phyloP scores from a whole-genome alignment of 2,888 invertebrate species.

The Antitype chi region DNA sequence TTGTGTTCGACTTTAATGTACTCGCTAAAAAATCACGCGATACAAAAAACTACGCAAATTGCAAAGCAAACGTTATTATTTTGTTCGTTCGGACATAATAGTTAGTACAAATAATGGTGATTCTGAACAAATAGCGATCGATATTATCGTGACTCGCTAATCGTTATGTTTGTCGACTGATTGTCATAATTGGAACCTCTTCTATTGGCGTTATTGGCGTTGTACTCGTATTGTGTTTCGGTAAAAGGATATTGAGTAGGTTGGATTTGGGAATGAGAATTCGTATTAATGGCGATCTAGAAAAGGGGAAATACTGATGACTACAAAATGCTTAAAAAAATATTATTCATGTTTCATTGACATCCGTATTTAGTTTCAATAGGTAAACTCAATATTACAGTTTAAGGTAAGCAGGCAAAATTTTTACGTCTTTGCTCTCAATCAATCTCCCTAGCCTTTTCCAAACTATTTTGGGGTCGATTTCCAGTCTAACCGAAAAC shows the following conservation, averaged over 20 bases:
- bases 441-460: too few relatives aligned
- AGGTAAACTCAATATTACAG: neutral
- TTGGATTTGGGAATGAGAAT: constrained; percentile 18
- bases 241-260: constrained; percentile 27
- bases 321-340: too few relatives aligned
- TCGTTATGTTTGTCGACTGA: constrained; percentile 58
- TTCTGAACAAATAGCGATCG: constrained; percentile 52
- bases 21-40: constrained; percentile 48
- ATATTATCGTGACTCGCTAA: constrained; percentile 69
- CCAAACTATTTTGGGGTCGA: too few relatives aligned
- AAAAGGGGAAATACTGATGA: neutral
- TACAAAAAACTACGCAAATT: constrained; percentile 54
- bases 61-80: constrained; percentile 54
- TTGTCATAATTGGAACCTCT: constrained; percentile 57
- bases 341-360: neutral
- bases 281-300: neutral
- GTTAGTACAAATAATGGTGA: constrained; percentile 57
- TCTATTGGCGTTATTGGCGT: constrained; percentile 42
- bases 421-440: neutral
- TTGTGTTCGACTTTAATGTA: neutral
- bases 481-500: too few relatives aligned
- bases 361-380: neutral
- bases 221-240: constrained; percentile 29
- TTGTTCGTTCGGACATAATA: constrained; percentile 48
- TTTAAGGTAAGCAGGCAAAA: neutral